Base-by-base conservation (phyloP, 2,888 invertebrate genomes). In the Eupeodes luniger region DNA sequence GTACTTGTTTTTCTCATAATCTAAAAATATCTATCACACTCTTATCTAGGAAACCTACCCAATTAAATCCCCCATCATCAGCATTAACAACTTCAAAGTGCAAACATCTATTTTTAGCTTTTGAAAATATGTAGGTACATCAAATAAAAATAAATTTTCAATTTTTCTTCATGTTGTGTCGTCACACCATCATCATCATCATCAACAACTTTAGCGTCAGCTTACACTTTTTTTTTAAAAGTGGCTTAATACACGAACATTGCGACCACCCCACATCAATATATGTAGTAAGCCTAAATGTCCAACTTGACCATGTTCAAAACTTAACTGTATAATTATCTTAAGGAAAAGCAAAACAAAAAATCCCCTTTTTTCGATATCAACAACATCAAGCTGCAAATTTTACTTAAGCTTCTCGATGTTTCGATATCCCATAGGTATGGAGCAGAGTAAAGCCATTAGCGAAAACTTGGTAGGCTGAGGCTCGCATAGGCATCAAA, bases 251-350 rank as follows among this genome's bases (percentile, higher is more conserved):
- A 40, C 51, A 51, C 5, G 27, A 3, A 27, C 27, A 27, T 27
- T 27, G 27, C 27, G 51, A 55, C 72, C 81, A 78, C 66, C 67
- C 76, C 57, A 34, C 67, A 76, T 27, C 10, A 16, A 40, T 9
- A 40, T 5, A 40, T 40, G 2, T 4, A 36, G 36, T 40, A 40
- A 69, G 40, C 34, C 12, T n/a, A 70, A 81, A 79, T 80, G 76
- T 55, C 76, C 80, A 84, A 87, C 84, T 87, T 87, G 87, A 87
- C 83, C 87, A 87, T 87, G 87, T 87, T 80, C 40, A 80, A 72
- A 16, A 61, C 12, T 84, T 77, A 80, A 83, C 84, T 72, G 87
- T 83, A 47, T 47, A 84, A 84, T 87, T 87, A 61, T 67, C 27
- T 59, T 55, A 66, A 78, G 55, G 55, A 72, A 81, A 76, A 47